Conservation (phyloP, 2,113 vertebrate genomes). For the Trogon melanurus region DNA sequence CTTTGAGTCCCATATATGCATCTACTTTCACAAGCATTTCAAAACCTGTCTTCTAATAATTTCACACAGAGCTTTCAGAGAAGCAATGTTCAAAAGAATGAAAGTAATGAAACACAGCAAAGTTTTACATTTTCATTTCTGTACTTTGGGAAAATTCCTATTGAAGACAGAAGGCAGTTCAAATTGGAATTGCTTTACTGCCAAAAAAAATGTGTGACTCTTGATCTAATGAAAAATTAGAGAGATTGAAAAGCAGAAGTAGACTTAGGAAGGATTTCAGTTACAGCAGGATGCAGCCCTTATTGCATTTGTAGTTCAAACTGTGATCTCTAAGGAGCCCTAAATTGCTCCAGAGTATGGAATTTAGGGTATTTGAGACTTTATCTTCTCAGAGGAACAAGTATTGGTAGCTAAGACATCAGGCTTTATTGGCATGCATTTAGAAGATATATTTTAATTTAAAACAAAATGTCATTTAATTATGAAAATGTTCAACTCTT, state of each 20-base stretch:
- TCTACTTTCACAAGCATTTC: slow-evolving; percentile 79
- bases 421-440: not conserved
- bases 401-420: slow-evolving; percentile 4
- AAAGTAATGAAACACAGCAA: slow-evolving; percentile 80
- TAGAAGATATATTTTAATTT: slow-evolving; percentile 1
- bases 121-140: slow-evolving; percentile 76
- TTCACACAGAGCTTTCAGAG: slow-evolving; percentile 82
- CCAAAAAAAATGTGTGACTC: slow-evolving; percentile 74
- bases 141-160: slow-evolving; percentile 74
- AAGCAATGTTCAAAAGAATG: slow-evolving; percentile 78
- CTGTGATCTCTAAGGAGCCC: slow-evolving; percentile 64
- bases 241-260: slow-evolving; percentile 63
- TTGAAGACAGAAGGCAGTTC: slow-evolving; percentile 72
- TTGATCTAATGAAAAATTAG: slow-evolving; percentile 78
- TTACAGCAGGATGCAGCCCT: slow-evolving; percentile 62
- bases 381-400: slow-evolving; percentile 46
- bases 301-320: slow-evolving; percentile 66
- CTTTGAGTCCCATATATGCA: slow-evolving; percentile 82
- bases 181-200: slow-evolving; percentile 78
- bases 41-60: slow-evolving; percentile 82
- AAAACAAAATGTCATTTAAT: slow-evolving; percentile 28
- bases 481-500: not conserved
- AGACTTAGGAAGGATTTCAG: slow-evolving; percentile 60
- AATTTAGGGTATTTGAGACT: slow-evolving; percentile 43
- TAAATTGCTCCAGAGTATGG: slow-evolving; percentile 51